Evolutionary conservation across 2,113 vertebrate genomes (phyloP), one percentile per base, ranked within the genome.

Genomic region (Malurus elegans): DNA sequence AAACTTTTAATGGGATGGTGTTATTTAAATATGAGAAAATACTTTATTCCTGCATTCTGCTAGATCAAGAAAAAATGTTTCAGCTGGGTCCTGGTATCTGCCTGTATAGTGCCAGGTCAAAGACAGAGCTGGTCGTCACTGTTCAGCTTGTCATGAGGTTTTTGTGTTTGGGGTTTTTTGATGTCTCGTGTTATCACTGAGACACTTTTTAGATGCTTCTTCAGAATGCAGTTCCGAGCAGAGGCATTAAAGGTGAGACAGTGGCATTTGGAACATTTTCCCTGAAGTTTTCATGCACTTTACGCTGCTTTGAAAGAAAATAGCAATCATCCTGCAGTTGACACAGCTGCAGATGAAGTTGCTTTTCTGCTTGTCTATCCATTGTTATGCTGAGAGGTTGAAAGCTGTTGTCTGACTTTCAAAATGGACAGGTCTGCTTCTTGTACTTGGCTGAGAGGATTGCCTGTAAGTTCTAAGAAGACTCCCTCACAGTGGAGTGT

Each of bases 291-390:
- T 75, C 5, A 7, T 45, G 25, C n/a, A 34, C 20, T 88, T 90
- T 21, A 10, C 23, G 88, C 14, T 31, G 26, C n/a, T 91, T 45
- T 29, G 61, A 53, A 66, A 61, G 69, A 36, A 79, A 89, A 18
- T 0, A 62, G 23, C 0, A 0, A 15, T 47, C 28, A 24, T n/a
- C n/a, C 48, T 81, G 72, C 51, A 18, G 64, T 9, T 80, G 56
- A 17, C 17, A 19, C 7, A 40, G 23, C 34, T 51, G 44, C 36
- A 64, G 67, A 1, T 91, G 44, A 51, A n/a, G 56, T 28, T 51
- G 44, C 31, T 64, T 72, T 20, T 91, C 15, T 84, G 53, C 65
- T 71, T 0, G 0, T 13, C 0, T 19, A 16, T 62, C 66, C 2
- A 2, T 64, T 47, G 38, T 28, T 3, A 1, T 71, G 69, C 4